Evolutionary conservation across 2,797 vertebrate species (phyloP).

Genomic region (Glossophaga mutica): DNA sequence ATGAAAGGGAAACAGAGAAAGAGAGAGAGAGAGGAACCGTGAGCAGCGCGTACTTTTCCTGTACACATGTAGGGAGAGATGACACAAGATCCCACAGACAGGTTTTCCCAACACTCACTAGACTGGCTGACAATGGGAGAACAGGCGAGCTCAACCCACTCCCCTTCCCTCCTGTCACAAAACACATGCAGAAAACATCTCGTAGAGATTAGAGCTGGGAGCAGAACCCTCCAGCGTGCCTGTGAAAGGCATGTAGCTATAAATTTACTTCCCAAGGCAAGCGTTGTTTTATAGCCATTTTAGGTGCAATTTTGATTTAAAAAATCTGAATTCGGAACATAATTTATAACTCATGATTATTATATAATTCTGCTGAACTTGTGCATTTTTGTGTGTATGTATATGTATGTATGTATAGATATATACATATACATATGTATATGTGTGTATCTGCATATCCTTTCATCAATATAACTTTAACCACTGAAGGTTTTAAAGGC

Average conservation of each 20-base stretch:
- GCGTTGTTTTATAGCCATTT: slow-evolving; percentile 70
- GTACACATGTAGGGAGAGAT: slow-evolving; percentile 71
- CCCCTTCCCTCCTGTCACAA: slow-evolving; percentile 79
- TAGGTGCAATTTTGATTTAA: slow-evolving; percentile 62
- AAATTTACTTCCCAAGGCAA: slow-evolving; percentile 73
- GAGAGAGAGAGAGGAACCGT: slow-evolving; percentile 63
- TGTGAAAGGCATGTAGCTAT: slow-evolving; percentile 75
- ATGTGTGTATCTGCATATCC: slow-evolving; percentile 46
- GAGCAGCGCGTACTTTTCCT: slow-evolving; percentile 70
- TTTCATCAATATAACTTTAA: slow-evolving; percentile 75
- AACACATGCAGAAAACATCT: slow-evolving; percentile 80
- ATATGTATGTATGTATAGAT: neutral
- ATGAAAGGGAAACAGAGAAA: slow-evolving; percentile 76
- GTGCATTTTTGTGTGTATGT: neutral
- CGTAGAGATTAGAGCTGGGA: slow-evolving; percentile 76
- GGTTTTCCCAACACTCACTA: slow-evolving; percentile 78
- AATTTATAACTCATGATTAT: slow-evolving; percentile 72
- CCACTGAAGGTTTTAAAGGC: slow-evolving; percentile 77
- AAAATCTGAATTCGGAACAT: slow-evolving; percentile 65
- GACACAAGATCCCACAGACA: slow-evolving; percentile 82
- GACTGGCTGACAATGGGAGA: slow-evolving; percentile 82
- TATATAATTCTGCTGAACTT: slow-evolving; percentile 46
- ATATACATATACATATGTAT: neutral
- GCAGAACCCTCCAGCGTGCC: slow-evolving; percentile 75
- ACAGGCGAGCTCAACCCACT: slow-evolving; percentile 71